Conservation (phyloP, 2,797 vertebrate species). For the Xyrichtys novacula region DNA sequence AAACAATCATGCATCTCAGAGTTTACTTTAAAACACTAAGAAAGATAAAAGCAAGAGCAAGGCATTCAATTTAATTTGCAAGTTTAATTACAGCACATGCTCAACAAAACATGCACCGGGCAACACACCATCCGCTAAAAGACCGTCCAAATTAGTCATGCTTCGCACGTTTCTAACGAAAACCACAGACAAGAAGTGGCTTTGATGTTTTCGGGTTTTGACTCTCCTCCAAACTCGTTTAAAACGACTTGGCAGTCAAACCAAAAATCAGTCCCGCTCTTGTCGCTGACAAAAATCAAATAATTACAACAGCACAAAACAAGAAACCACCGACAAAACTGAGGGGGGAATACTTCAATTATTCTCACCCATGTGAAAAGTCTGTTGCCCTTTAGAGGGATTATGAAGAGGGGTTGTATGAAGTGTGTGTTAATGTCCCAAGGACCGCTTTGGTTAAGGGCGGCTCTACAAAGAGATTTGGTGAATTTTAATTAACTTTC, state of each 20-base stretch:
- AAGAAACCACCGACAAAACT: background rate
- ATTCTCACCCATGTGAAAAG: too few relatives aligned
- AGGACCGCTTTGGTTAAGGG: too few relatives aligned
- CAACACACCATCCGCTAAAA: background rate
- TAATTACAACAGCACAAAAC: slow-evolving; percentile 1
- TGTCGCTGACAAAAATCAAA: background rate
- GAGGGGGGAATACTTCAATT: background rate
- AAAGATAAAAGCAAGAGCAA: too few relatives aligned
- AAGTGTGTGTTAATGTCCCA: too few relatives aligned
- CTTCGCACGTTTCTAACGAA: background rate
- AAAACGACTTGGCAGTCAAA: background rate
- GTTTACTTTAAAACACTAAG: too few relatives aligned
- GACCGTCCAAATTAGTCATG: background rate
- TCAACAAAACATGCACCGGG: background rate
- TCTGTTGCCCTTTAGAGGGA: too few relatives aligned
- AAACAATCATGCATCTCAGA: too few relatives aligned
- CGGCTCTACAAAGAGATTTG: too few relatives aligned
- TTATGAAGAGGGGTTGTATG: too few relatives aligned
- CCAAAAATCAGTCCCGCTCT: background rate
- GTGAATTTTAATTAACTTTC: too few relatives aligned
- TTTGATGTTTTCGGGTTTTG: background rate
- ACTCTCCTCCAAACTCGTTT: background rate
- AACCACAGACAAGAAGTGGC: background rate
- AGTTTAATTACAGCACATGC: background rate
- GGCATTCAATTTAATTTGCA: too few relatives aligned